Evolutionary conservation across 2,113 vertebrate species (phyloP).

Genomic region (Heliornis fulica): DNA sequence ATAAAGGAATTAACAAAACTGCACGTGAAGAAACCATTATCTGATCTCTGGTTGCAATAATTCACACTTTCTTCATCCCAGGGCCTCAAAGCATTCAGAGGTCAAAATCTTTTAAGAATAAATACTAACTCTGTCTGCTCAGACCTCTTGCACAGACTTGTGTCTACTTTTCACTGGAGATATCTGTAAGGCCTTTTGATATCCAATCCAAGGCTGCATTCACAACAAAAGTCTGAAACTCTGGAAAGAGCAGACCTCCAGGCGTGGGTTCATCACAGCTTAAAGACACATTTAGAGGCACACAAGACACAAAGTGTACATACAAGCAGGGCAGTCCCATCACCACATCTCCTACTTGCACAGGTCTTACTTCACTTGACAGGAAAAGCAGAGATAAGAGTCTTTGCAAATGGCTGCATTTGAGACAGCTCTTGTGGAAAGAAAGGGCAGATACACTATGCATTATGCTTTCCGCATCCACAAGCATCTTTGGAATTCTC

Average conservation of each 20-base stretch:
- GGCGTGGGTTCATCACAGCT: background rate
- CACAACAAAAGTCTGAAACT: fast-evolving
- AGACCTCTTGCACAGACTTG: background rate
- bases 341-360: background rate
- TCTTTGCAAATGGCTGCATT: background rate
- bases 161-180: background rate
- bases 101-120: background rate
- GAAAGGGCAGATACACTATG: background rate
- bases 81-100: background rate
- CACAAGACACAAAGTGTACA: background rate
- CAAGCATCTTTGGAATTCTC: background rate
- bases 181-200: background rate
- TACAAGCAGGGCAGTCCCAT: background rate
- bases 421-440: background rate
- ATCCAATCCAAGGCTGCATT: background rate
- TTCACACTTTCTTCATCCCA: background rate
- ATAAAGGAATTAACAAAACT: background rate
- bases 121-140: background rate
- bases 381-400: background rate
- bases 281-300: background rate
- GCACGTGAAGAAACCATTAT: background rate
- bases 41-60: background rate
- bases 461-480: background rate
- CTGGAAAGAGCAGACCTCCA: background rate
- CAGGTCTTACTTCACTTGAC: background rate